Evolutionary conservation across 2,113 vertebrate genomes (phyloP), one percentile per base, ranked within the genome.

Genomic region (Cyprinodon tularosa): DNA sequence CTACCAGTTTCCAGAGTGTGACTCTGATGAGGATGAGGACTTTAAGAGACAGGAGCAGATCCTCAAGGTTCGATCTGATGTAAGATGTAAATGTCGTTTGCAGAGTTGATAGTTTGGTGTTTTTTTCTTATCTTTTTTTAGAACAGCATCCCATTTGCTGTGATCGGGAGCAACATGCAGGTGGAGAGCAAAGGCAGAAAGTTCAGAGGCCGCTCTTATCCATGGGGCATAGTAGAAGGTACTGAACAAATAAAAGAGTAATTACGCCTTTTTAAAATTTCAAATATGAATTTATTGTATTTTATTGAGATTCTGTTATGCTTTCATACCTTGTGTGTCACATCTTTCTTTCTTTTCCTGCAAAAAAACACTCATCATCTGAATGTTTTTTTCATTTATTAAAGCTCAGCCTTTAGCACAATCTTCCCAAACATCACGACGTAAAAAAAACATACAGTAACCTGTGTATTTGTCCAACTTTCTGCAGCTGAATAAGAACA

Each of bases 141-240:
- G 94, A 89, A 92, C 73, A 94, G 92, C 62, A 71, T 93, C 74
- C 95, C 94, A 0, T 95, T 95, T 60, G 90, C 95, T 13, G 90
- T 95, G 0, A 92, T 95, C 40, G 94, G 93, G 40, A 94, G 95
- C 67, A 94, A 94, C 15, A 6, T 92, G 20, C 90, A 94, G 53
- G 76, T 92, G 72, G 93, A 95, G 71, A 90, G 73, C 48, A 89
- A 92, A 74, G 93, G 93, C 4, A 90, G 85, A 29, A 86, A 71
- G 53, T 82, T 93, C 80, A 91, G 93, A 39, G 94, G 91, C 68
- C 92, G 94, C 0, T 42, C 79, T 6, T 95, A 95, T 73, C 94
- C 95, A 8, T 95, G 95, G 95, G 94, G 95, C 2, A 79, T 92
- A 1, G 94, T 94, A 1, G 94, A 94, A 91, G 93, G 95, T 95